Conservation (phyloP, 2,113 vertebrate species). For the Barbus barbus region DNA sequence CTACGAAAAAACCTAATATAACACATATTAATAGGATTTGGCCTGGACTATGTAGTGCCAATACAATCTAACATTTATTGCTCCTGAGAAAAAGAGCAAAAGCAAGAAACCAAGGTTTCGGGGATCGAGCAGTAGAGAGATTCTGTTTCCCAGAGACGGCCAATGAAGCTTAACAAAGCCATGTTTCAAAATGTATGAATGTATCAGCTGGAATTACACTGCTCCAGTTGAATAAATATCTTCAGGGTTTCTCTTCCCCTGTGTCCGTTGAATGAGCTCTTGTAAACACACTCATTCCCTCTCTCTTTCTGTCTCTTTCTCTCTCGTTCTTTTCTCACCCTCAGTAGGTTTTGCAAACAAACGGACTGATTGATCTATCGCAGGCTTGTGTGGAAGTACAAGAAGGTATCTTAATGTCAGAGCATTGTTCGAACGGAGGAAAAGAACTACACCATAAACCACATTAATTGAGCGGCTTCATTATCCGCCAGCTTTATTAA, state of each 20-base stretch:
- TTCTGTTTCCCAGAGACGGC: conserved; percentile 27
- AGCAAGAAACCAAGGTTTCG: conserved; percentile 6
- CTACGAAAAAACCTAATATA: conserved; percentile 30
- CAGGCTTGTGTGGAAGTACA: conserved; percentile 2
- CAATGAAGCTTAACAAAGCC: conserved; percentile 43
- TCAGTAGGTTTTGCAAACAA: conserved; percentile 27
- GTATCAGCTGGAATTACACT: conserved; percentile 43
- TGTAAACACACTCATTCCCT: conserved; percentile 27
- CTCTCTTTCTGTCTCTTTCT: background rate
- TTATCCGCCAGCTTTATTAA: conserved; percentile 22
- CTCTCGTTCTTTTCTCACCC: conserved; percentile 5
- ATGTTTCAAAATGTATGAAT: conserved; percentile 42
- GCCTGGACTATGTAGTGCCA: conserved; percentile 25
- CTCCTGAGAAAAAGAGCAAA: conserved; percentile 35
- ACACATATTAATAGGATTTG: conserved; percentile 46
- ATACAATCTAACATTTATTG: conserved; percentile 41
- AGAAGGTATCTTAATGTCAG: conserved; percentile 6
- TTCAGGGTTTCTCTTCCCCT: conserved; percentile 35
- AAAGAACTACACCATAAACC: conserved; percentile 3
- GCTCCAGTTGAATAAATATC: conserved; percentile 43
- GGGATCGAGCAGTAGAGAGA: conserved; percentile 23
- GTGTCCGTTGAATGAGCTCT: conserved; percentile 39
- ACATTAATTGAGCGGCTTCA: conserved; percentile 19
- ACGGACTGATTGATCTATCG: conserved; percentile 23
- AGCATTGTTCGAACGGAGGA: background rate